These are phyloP conservation scores for Xiphias gladius DNA, from an alignment of 2,113 vertebrate genomes.

Conservation along the genomic window DNA sequence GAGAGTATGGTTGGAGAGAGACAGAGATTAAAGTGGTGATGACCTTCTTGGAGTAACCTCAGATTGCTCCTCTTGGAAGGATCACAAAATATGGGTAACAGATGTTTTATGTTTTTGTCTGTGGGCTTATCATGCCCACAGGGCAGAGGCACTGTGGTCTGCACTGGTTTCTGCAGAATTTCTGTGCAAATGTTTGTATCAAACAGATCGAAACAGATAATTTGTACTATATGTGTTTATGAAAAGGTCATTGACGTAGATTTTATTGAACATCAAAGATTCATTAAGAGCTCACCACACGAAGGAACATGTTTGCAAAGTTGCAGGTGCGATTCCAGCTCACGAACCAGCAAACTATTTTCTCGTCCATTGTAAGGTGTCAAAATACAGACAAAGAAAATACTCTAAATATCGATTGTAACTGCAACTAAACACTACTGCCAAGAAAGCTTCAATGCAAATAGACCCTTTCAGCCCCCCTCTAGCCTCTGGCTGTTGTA, in stretches of 20 bases:
- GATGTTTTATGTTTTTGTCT: constrained; percentile 76
- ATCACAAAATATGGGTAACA: constrained; percentile 70
- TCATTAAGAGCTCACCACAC: neutral
- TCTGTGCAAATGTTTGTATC: constrained; percentile 22
- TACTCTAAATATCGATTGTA: neutral
- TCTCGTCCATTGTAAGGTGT: neutral
- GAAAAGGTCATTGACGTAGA: neutral
- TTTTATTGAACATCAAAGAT: neutral
- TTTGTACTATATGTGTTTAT: neutral
- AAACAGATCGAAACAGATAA: neutral
- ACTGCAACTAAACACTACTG: constrained; percentile 34
- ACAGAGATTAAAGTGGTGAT: constrained; percentile 59
- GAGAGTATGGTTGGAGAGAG: constrained; percentile 39
- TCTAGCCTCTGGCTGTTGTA: constrained; percentile 64
- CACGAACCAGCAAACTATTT: constrained; percentile 7
- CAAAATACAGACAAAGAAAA: neutral
- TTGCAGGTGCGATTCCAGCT: constrained; percentile 15
- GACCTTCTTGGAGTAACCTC: constrained; percentile 60
- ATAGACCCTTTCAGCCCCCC: constrained; percentile 32
- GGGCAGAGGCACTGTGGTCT: constrained; percentile 41
- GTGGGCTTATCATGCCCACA: constrained; percentile 51
- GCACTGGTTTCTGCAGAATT: constrained; percentile 13
- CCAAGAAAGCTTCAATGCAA: constrained; percentile 34
- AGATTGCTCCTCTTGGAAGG: constrained; percentile 54
- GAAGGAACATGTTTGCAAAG: neutral